Conservation (phyloP, 2,797 vertebrate genomes). For the Coluber constrictor region DNA sequence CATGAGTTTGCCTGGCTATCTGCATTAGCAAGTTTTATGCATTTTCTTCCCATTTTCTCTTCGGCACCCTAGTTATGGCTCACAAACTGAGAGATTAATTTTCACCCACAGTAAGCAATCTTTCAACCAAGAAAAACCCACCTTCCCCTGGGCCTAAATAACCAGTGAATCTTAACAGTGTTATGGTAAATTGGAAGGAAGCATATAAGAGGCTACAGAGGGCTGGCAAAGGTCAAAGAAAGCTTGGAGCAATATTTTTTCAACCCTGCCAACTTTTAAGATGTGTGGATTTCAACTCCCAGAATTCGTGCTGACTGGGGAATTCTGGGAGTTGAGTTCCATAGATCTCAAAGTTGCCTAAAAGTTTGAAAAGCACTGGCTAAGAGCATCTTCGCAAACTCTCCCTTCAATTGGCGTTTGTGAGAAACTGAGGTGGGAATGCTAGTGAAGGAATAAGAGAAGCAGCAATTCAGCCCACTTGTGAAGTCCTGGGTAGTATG, state of each 20-base stretch:
- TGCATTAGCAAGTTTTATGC: slow-evolving; percentile 32
- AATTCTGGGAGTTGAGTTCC: background rate
- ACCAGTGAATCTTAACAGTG: background rate
- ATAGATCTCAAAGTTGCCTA: background rate
- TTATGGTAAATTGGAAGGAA: background rate
- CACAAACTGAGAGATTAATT: slow-evolving; percentile 62
- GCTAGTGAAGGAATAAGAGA: background rate
- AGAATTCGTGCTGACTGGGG: background rate
- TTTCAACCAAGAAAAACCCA: slow-evolving; percentile 39
- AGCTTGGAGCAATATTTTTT: background rate
- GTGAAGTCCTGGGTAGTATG: background rate
- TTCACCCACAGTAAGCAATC: slow-evolving; percentile 62
- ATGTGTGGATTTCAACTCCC: background rate
- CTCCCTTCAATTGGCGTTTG: background rate
- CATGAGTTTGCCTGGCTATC: slow-evolving; percentile 34
- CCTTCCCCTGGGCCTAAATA: background rate
- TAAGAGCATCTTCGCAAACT: background rate
- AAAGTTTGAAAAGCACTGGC: background rate
- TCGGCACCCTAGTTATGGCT: slow-evolving; percentile 43
- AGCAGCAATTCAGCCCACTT: background rate
- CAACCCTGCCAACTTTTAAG: background rate
- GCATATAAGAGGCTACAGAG: background rate
- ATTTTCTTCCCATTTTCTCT: background rate
- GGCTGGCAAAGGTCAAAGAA: background rate
- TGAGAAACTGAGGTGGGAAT: background rate